Evolutionary conservation across 2,113 vertebrate genomes (phyloP).

Genomic region (Gobiocypris rarus): DNA sequence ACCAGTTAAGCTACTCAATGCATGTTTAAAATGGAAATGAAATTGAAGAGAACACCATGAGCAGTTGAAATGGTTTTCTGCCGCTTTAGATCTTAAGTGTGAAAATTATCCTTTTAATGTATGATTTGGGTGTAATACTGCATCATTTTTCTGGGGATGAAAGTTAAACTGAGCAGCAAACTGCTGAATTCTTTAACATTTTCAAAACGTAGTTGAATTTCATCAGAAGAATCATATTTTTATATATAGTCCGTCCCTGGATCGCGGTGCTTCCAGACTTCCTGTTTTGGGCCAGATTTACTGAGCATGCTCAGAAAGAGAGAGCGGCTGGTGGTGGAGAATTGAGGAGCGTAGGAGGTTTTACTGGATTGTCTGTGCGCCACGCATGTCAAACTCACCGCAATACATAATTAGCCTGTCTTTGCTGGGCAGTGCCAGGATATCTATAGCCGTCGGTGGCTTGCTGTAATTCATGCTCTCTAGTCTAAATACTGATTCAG

Average conservation of each 20-base stretch:
- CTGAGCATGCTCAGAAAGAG: slow-evolving; percentile 46
- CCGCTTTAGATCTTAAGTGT: slow-evolving; percentile 8
- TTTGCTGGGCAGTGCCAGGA: slow-evolving; percentile 40
- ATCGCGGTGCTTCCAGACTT: background rate
- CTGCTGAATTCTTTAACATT: background rate
- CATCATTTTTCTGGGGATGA: background rate
- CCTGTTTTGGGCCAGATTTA: background rate
- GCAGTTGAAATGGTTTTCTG: slow-evolving; percentile 13
- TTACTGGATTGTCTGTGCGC: slow-evolving; percentile 17
- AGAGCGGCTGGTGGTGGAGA: background rate
- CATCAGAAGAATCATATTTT: background rate
- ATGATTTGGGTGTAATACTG: background rate
- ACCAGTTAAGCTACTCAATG: background rate
- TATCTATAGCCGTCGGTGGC: slow-evolving; percentile 53
- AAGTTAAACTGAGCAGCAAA: background rate
- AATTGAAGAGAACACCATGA: background rate
- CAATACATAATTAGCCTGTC: slow-evolving; percentile 50
- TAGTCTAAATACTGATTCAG: slow-evolving; percentile 22
- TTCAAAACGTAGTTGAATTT: background rate
- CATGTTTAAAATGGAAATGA: background rate
- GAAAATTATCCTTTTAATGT: background rate
- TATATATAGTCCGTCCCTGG: background rate
- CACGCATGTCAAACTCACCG: slow-evolving; percentile 39
- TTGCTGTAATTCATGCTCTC: slow-evolving; percentile 44
- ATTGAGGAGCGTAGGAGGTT: slow-evolving; percentile 27